phyloP scores from a whole-genome alignment of 2,888 invertebrate genomes.

The Callimorpha dominula region DNA sequence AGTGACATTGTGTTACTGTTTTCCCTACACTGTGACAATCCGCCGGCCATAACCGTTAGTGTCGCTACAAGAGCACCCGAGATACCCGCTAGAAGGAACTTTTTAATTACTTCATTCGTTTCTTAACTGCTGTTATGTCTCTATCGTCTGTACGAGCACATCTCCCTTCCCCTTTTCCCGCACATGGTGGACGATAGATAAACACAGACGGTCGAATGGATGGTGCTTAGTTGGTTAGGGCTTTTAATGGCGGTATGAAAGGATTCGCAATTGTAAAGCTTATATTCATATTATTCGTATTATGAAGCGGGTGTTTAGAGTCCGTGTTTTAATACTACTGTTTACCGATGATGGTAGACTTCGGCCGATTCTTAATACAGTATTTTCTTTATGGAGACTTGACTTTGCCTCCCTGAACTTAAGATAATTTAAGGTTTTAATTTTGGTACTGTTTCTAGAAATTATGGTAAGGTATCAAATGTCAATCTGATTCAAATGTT shows the following conservation, averaged over 20 bases:
- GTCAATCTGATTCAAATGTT: too few species aligned
- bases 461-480: too few species aligned
- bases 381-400: too few species aligned
- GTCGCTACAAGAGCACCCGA: slow-evolving; percentile 35
- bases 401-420: too few species aligned
- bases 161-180: background rate
- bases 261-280: background rate
- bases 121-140: slow-evolving; percentile 36
- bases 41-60: slow-evolving; percentile 58
- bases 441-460: too few species aligned
- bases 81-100: slow-evolving; percentile 55
- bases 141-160: slow-evolving; percentile 5
- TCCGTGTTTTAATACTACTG: background rate
- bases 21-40: slow-evolving; percentile 15
- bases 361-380: background rate
- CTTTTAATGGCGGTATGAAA: slow-evolving; percentile 6
- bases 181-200: slow-evolving; percentile 11
- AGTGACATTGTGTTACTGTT: slow-evolving; percentile 21
- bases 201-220: slow-evolving; percentile 13
- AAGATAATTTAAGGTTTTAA: too few species aligned
- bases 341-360: background rate
- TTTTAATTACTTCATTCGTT: slow-evolving; percentile 65
- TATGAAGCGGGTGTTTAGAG: background rate
- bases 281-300: background rate
- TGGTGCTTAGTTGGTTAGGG: background rate